Conservation (phyloP, 2,113 vertebrate species). For the Papio anubis region DNA sequence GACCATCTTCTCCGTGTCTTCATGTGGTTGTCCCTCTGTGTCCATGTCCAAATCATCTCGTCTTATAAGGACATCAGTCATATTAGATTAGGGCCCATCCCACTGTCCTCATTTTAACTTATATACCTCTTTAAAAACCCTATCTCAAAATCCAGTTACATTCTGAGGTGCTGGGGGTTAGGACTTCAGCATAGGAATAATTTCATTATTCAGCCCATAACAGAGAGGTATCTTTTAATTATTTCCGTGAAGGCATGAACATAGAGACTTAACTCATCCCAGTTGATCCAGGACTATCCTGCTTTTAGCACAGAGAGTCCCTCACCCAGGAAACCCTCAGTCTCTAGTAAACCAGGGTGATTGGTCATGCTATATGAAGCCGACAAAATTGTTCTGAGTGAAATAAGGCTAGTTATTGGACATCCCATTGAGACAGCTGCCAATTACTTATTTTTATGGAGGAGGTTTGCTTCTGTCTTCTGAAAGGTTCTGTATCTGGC, state of each 20-base stretch:
- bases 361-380: not conserved
- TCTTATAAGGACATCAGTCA: not conserved
- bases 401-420: not conserved
- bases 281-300: not conserved
- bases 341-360: not conserved
- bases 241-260: not conserved
- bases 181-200: not conserved
- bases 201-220: not conserved
- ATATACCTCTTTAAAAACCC: not conserved
- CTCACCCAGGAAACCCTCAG: not conserved
- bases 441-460: not conserved
- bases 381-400: not conserved
- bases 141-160: not conserved
- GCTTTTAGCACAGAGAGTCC: not conserved
- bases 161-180: not conserved
- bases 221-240: not conserved
- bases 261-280: not conserved
- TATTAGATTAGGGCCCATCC: not conserved
- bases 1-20: not conserved
- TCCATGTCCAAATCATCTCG: not conserved
- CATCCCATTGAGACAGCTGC: not conserved
- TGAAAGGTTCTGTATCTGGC: not conserved
- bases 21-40: not conserved
- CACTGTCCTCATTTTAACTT: not conserved
- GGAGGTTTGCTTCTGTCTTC: not conserved